Evolutionary conservation across 2,113 vertebrate genomes (phyloP).

Genomic region (Aptenodytes forsteri): DNA sequence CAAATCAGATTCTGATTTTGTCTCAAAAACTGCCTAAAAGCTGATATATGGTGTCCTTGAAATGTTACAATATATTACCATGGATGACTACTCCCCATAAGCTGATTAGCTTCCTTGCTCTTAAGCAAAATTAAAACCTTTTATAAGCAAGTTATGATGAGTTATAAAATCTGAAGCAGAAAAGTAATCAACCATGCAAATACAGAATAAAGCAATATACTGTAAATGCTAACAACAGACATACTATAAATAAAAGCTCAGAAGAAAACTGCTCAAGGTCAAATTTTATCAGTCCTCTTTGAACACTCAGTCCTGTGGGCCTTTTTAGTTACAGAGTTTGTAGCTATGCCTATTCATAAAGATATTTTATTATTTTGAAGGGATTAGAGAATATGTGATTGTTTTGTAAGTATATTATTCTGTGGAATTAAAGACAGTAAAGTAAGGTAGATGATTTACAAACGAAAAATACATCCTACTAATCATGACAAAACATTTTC

Average conservation of each 20-base stretch:
- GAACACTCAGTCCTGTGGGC: neutral
- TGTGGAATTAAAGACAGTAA: neutral
- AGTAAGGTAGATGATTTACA: neutral
- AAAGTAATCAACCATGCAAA: conserved; percentile 53
- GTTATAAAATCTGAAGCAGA: conserved; percentile 4
- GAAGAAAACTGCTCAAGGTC: conserved; percentile 24
- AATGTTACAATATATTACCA: conserved; percentile 2
- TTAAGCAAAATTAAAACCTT: conserved; percentile 38
- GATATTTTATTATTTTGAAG: neutral
- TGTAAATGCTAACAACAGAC: conserved; percentile 17
- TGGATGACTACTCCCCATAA: neutral
- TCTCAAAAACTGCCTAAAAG: neutral
- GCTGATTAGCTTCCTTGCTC: conserved; percentile 1
- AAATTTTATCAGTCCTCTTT: neutral
- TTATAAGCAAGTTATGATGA: conserved; percentile 17
- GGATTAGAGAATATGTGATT: neutral
- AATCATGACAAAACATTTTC: neutral
- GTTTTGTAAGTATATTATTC: neutral
- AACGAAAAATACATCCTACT: neutral
- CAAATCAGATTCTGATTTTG: neutral
- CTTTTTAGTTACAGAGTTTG: neutral
- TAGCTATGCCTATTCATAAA: neutral
- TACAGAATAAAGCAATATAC: conserved; percentile 5
- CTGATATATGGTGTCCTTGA: neutral
- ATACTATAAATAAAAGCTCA: conserved; percentile 51